Percentiles rank a stretch among this genome's conserved stretches.
phyloP scores from a whole-genome alignment of 2,888 invertebrate species.

The Synergus itoensis region DNA sequence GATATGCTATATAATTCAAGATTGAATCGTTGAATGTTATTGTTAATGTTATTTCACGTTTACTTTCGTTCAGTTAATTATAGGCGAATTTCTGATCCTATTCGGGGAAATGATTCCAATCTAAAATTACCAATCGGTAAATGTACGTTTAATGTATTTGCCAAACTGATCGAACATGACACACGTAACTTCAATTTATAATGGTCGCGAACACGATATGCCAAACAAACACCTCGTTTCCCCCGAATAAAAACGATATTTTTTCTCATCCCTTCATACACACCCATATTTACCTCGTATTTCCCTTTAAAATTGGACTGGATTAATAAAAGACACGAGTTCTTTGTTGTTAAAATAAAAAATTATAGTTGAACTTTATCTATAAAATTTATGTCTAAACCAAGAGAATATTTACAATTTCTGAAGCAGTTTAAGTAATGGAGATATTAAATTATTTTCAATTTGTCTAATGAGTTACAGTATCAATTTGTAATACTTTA shows the following conservation, averaged over 20 bases:
- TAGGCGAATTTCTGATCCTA: not conserved
- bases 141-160: slow-evolving; percentile 54
- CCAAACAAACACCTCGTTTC: slow-evolving; percentile 57
- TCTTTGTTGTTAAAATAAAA: slow-evolving; percentile 41
- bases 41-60: not conserved
- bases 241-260: slow-evolving; percentile 54
- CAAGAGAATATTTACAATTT: not conserved
- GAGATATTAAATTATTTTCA: not conserved
- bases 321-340: slow-evolving; percentile 54
- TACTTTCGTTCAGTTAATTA: not conserved
- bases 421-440: not conserved
- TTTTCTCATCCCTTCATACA: slow-evolving; percentile 53
- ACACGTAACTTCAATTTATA: slow-evolving; percentile 56
- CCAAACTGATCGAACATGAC: slow-evolving; percentile 56
- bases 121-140: slow-evolving; percentile 35
- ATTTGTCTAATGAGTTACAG: not conserved
- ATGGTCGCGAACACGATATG: slow-evolving; percentile 57
- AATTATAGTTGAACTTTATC: not conserved
- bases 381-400: not conserved
- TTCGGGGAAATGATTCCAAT: slow-evolving; percentile 11
- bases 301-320: slow-evolving; percentile 55
- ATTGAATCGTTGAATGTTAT: not conserved
- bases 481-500: slow-evolving; percentile 10
- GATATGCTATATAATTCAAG: not conserved
- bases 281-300: slow-evolving; percentile 59